Conservation (phyloP, 2,888 invertebrate species). For the Liposcelis brunnea region DNA sequence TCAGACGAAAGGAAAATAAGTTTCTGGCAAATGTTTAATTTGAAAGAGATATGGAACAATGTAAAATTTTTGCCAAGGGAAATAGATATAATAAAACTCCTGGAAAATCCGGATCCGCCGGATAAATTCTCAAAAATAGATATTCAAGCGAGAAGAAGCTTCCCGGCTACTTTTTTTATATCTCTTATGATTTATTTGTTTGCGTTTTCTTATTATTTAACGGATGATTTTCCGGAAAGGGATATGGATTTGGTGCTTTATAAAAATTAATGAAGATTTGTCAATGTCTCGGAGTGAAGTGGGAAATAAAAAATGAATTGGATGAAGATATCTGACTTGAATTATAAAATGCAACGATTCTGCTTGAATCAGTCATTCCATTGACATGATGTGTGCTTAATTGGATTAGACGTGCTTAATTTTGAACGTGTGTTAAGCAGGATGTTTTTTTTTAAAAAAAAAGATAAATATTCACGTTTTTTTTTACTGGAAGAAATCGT, state of each 20-base stretch:
- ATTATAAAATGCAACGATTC: too few relatives aligned
- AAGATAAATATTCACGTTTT: too few relatives aligned
- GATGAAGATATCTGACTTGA: too few relatives aligned
- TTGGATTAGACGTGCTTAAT: too few relatives aligned
- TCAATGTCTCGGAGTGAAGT: too few relatives aligned
- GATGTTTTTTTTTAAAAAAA: too few relatives aligned
- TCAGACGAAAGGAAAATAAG: not conserved
- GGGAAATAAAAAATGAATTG: too few relatives aligned
- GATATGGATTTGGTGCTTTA: slow-evolving; percentile 1
- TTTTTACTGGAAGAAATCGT: too few relatives aligned
- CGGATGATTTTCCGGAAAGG: slow-evolving; percentile 17
- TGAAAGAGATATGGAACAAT: slow-evolving; percentile 12
- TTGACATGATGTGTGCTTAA: too few relatives aligned
- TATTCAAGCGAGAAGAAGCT: slow-evolving; percentile 34
- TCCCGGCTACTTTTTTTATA: slow-evolving; percentile 35
- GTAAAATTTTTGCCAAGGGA: slow-evolving; percentile 16
- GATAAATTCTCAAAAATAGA: slow-evolving; percentile 30
- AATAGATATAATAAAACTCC: slow-evolving; percentile 15
- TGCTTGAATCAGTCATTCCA: too few relatives aligned
- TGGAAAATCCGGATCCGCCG: slow-evolving; percentile 17
- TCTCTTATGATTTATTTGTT: slow-evolving; percentile 33
- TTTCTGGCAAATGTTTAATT: not conserved
- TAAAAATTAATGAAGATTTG: not conserved
- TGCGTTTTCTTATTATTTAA: slow-evolving; percentile 20
- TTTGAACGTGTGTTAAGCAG: too few relatives aligned